phyloP scores from a whole-genome alignment of 2,113 vertebrate genomes.

The Passer montanus region DNA sequence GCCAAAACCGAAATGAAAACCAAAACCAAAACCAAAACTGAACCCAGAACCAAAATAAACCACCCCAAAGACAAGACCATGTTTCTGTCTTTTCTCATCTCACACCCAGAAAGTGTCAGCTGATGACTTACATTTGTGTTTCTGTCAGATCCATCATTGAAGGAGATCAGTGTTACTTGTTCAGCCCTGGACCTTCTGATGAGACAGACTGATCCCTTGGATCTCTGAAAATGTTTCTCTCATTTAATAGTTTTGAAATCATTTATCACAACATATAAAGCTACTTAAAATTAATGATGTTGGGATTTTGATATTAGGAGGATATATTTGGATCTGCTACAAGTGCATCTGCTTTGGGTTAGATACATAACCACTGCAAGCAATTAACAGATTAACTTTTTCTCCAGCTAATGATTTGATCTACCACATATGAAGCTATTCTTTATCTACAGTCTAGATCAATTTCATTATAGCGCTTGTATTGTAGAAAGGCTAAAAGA shows the following conservation, averaged over 20 bases:
- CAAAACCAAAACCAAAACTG: too few relatives aligned
- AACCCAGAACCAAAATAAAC: not conserved
- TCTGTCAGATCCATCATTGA: constrained; percentile 58
- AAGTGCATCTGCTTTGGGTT: not conserved
- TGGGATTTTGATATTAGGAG: not conserved
- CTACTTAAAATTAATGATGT: not conserved
- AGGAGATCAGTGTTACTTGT: constrained; percentile 55
- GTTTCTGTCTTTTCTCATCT: constrained; percentile 61
- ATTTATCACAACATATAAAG: not conserved
- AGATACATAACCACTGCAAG: not conserved
- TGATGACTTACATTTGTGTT: constrained; percentile 64
- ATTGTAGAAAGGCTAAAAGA: not conserved
- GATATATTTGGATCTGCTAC: not conserved
- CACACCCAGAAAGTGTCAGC: constrained; percentile 63
- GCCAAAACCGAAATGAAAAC: not conserved
- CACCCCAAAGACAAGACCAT: not conserved
- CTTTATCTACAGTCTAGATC: not conserved
- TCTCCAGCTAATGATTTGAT: not conserved
- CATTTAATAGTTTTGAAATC: not conserved
- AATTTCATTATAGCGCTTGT: not conserved
- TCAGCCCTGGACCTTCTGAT: constrained; percentile 54
- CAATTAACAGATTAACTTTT: constrained; percentile 1
- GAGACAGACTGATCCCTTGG: constrained; percentile 65
- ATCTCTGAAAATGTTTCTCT: not conserved
- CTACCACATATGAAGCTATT: not conserved